Evolutionary conservation across 2,888 invertebrate genomes (phyloP).

Genomic region (Drosophila mimetica): DNA sequence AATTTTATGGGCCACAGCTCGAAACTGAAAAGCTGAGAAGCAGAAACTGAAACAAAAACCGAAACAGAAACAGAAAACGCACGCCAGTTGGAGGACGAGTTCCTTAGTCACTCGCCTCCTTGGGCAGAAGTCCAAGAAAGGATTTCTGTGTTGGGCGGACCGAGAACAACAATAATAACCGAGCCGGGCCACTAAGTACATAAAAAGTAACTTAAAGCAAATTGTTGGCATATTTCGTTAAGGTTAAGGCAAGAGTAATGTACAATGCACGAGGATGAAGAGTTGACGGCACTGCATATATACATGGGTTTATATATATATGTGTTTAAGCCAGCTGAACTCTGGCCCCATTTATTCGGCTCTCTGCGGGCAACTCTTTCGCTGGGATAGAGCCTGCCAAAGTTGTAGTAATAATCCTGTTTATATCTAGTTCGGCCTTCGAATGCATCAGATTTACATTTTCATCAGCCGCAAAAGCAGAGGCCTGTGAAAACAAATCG

Average conservation of each 20-base stretch:
- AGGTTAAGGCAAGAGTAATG: constrained; percentile 67
- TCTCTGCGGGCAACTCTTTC: constrained; percentile 21
- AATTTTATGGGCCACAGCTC: constrained; percentile 70
- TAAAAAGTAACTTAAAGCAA: constrained; percentile 78
- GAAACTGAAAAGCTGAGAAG: constrained; percentile 17
- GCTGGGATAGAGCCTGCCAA: constrained; percentile 7
- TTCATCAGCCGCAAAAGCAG: constrained; percentile 61
- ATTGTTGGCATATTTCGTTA: constrained; percentile 79
- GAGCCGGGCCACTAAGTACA: constrained; percentile 75
- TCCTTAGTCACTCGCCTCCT: constrained; percentile 33
- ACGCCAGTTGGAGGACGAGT: constrained; percentile 24
- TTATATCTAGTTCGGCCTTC: constrained; percentile 34
- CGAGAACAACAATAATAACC: constrained; percentile 44
- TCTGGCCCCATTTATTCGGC: constrained; percentile 33
- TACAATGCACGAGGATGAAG: constrained; percentile 47
- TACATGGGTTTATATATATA: background rate
- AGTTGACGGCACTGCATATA: constrained; percentile 42
- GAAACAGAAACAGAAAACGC: constrained; percentile 42
- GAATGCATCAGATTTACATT: constrained; percentile 78
- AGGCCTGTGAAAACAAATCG: constrained; percentile 66
- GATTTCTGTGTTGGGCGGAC: constrained; percentile 62
- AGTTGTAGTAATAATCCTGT: constrained; percentile 36
- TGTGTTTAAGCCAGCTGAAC: constrained; percentile 23
- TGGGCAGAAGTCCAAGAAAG: constrained; percentile 54
- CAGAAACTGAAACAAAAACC: constrained; percentile 14